Percentiles rank a stretch among this genome's conserved stretches.
Conservation (phyloP, 2,113 vertebrate genomes). For the Aramus guarauna region DNA sequence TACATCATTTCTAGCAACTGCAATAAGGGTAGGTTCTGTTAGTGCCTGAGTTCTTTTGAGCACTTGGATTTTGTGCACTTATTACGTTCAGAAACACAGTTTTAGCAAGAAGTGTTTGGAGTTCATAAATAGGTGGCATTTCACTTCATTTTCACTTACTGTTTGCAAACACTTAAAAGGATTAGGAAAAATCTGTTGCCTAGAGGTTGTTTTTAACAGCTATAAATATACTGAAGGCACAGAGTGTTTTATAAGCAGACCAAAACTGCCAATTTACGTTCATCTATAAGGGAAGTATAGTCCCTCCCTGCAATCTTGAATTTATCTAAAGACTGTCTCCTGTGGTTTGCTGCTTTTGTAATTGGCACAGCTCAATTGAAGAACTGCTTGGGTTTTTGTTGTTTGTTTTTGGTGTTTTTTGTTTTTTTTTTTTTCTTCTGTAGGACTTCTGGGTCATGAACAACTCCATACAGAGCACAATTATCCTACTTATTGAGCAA, state of each 20-base stretch:
- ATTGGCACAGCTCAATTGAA: background rate
- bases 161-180: background rate
- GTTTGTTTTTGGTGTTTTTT: no score
- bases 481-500: slow-evolving; percentile 96
- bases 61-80: background rate
- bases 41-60: background rate
- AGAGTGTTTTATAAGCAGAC: background rate
- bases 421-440: background rate
- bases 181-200: background rate
- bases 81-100: background rate
- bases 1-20: background rate
- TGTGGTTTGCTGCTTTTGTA: background rate
- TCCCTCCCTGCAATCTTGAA: background rate
- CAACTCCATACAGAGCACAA: slow-evolving; percentile 98
- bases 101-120: background rate
- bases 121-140: background rate
- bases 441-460: slow-evolving; percentile 99
- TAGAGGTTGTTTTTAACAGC: background rate
- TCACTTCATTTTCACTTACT: background rate
- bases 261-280: background rate
- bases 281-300: background rate
- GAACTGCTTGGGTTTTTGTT: background rate
- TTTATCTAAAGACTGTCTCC: background rate
- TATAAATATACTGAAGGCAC: background rate
- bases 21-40: background rate